Conservation (phyloP, 1,140 invertebrate species). For the Lordiphosa stackelbergi region DNA sequence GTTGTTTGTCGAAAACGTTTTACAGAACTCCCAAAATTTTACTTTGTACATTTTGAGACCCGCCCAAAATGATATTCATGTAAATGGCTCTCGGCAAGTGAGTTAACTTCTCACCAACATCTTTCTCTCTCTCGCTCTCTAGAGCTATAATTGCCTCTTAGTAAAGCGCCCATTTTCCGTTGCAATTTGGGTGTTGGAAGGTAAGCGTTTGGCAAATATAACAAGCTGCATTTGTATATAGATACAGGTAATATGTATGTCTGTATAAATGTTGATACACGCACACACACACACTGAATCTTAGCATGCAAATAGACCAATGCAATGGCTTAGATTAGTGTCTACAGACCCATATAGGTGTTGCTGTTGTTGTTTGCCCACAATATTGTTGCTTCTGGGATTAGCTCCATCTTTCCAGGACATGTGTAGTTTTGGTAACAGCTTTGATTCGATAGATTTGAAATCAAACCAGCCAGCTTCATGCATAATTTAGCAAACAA, state of each 20-base stretch:
- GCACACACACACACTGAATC: neutral
- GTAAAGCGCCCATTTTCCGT: slow-evolving; percentile 21
- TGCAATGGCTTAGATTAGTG: slow-evolving; percentile 61
- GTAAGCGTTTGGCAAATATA: slow-evolving; percentile 65
- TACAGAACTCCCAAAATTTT: slow-evolving; percentile 12
- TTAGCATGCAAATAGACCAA: slow-evolving; percentile 20
- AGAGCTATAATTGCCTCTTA: slow-evolving; percentile 46
- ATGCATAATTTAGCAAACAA: slow-evolving; percentile 43
- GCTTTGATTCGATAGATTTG: slow-evolving; percentile 39
- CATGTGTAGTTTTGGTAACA: slow-evolving; percentile 43
- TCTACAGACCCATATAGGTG: slow-evolving; percentile 17
- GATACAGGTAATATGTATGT: slow-evolving; percentile 13
- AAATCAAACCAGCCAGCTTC: slow-evolving; percentile 31
- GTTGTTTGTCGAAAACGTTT: neutral
- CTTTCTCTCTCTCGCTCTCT: slow-evolving; percentile 1
- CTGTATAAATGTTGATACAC: slow-evolving; percentile 4
- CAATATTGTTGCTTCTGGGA: slow-evolving; percentile 36
- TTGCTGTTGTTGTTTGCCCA: slow-evolving; percentile 18
- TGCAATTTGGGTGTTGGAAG: slow-evolving; percentile 26
- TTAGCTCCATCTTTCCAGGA: slow-evolving; percentile 30
- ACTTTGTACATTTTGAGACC: slow-evolving; percentile 18
- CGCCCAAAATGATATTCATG: slow-evolving; percentile 61
- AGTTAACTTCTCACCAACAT: slow-evolving; percentile 14
- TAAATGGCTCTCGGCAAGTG: slow-evolving; percentile 47
- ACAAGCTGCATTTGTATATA: slow-evolving; percentile 49